Percentiles rank a stretch among this genome's conserved stretches.
Evolutionary conservation across 2,797 vertebrate genomes (phyloP).

Genomic region (Pseudochirops cupreus): DNA sequence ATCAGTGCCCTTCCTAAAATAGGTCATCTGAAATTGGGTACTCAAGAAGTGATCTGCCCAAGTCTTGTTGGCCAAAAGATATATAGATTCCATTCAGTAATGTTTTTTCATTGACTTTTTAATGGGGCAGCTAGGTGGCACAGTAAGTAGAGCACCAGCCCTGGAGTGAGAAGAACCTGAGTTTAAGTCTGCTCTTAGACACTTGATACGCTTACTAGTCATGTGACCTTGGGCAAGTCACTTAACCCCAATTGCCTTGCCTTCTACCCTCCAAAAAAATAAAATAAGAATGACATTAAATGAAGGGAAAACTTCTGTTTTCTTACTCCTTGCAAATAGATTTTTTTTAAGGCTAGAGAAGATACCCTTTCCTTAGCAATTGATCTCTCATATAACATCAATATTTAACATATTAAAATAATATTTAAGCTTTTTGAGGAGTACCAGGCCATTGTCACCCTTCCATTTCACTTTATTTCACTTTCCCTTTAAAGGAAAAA

Average conservation of each 20-base stretch:
- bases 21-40: not conserved
- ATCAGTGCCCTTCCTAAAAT: not conserved
- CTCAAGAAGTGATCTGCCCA: not conserved
- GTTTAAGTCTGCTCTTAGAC: too few species aligned
- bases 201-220: too few species aligned
- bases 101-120: slow-evolving; percentile 9
- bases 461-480: slow-evolving; percentile 65
- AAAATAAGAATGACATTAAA: not conserved
- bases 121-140: too few species aligned
- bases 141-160: too few species aligned
- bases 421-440: slow-evolving; percentile 66
- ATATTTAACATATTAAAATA: slow-evolving; percentile 69
- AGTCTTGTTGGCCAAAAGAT: not conserved
- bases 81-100: not conserved
- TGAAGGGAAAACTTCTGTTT: not conserved
- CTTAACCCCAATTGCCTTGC: too few species aligned
- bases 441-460: not conserved
- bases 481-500: slow-evolving; percentile 50
- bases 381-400: slow-evolving; percentile 41
- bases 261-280: too few species aligned
- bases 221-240: too few species aligned
- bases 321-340: slow-evolving; percentile 11
- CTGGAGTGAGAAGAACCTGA: too few species aligned
- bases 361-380: slow-evolving; percentile 44
- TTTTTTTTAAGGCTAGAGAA: not conserved